A percentile compares a stretch with the other conserved stretches of the same genome.
Conservation (phyloP, 2,113 vertebrate genomes). For the Gymnobelideus leadbeateri region DNA sequence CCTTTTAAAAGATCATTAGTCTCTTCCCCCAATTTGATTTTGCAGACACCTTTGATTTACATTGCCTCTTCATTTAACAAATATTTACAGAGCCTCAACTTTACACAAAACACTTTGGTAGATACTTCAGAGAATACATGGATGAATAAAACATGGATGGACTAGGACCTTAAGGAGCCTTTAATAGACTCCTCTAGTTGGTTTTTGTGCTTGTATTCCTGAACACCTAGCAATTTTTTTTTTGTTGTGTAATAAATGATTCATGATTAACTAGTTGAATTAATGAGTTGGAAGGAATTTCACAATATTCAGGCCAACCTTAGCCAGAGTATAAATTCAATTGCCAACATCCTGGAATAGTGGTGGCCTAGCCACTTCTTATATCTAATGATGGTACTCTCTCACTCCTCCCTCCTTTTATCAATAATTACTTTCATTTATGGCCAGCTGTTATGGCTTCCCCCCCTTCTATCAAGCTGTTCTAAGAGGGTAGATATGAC, state of each 20-base stretch:
- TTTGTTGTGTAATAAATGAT: neutral
- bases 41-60: neutral
- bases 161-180: neutral
- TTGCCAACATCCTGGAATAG: neutral
- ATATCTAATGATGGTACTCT: neutral
- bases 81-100: constrained; percentile 22
- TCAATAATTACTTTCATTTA: neutral
- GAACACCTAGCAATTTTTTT: neutral
- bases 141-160: neutral
- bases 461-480: neutral
- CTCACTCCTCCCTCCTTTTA: neutral
- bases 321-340: neutral
- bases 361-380: neutral
- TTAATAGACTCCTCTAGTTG: neutral
- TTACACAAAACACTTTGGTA: neutral
- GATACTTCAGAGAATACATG: constrained; percentile 23
- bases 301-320: neutral
- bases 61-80: neutral
- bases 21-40: neutral
- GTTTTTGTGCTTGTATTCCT: neutral
- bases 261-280: neutral
- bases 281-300: neutral
- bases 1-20: neutral
- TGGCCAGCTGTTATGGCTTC: neutral
- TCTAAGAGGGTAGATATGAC: neutral